phyloP scores from a whole-genome alignment of 2,797 vertebrate species.

The Poeciliopsis paucimaculata region DNA sequence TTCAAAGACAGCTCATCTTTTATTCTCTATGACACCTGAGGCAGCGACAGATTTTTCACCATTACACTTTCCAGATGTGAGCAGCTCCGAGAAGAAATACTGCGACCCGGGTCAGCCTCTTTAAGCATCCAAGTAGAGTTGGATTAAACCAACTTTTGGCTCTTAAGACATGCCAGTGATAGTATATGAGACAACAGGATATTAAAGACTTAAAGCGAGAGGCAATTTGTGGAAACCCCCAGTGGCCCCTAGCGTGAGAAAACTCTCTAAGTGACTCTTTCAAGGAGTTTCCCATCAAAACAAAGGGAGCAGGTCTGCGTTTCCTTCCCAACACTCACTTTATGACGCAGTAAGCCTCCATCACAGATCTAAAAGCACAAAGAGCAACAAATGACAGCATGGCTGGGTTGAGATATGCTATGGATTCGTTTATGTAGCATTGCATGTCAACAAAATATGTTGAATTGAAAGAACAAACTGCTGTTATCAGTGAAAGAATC shows the following conservation, averaged over 20 bases:
- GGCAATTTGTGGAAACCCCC: conserved; percentile 55
- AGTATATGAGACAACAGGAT: conserved; percentile 64
- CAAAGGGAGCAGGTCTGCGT: conserved; percentile 38
- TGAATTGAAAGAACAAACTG: conserved; percentile 46
- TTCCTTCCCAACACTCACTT: conserved; percentile 25
- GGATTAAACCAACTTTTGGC: conserved; percentile 51
- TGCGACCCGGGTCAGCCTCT: conserved; percentile 57
- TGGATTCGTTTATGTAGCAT: conserved; percentile 49
- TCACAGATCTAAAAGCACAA: conserved; percentile 59
- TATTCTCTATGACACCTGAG: conserved; percentile 59
- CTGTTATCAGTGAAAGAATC: conserved; percentile 65
- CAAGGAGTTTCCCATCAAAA: conserved; percentile 38
- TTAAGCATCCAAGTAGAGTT: conserved; percentile 53
- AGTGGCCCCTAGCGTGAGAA: conserved; percentile 57
- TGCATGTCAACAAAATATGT: conserved; percentile 68
- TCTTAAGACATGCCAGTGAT: conserved; percentile 58
- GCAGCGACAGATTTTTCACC: conserved; percentile 54
- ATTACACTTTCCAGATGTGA: conserved; percentile 75
- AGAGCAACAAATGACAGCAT: conserved; percentile 51
- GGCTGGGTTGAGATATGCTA: conserved; percentile 49
- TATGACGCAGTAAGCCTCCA: conserved; percentile 38
- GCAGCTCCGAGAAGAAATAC: conserved; percentile 55
- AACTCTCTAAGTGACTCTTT: conserved; percentile 50
- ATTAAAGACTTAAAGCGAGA: conserved; percentile 69
- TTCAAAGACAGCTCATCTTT: conserved; percentile 66